Percentiles rank a stretch among this genome's conserved stretches.
phyloP scores from a whole-genome alignment of 2,797 vertebrate genomes.

The Manis pentadactyla region DNA sequence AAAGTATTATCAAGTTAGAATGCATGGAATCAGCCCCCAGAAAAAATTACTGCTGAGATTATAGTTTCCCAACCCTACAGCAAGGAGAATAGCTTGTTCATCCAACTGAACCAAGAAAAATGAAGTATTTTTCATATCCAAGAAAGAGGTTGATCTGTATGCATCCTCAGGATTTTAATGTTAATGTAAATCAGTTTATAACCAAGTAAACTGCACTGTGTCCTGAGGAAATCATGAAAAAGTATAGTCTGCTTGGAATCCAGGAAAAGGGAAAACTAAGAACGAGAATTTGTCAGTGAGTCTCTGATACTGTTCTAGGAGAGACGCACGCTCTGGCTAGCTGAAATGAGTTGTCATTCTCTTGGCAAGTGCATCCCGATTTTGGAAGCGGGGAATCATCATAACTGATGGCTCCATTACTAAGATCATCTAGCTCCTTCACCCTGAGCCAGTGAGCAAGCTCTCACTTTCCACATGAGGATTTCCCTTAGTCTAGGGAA shows the following conservation, averaged over 20 bases:
- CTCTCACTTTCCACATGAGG: not conserved
- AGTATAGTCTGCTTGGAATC: not conserved
- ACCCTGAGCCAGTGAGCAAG: not conserved
- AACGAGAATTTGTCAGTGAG: not conserved
- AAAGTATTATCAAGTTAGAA: not conserved
- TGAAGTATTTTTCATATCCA: not conserved
- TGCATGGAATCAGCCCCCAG: not conserved
- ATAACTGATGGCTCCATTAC: not conserved
- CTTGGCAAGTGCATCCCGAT: not conserved
- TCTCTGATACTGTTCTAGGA: not conserved
- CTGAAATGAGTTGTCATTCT: not conserved
- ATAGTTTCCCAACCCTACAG: not conserved
- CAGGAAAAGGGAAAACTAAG: not conserved
- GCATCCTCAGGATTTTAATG: not conserved
- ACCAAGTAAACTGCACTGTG: not conserved
- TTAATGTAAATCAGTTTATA: not conserved
- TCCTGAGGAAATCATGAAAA: not conserved
- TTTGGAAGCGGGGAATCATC: not conserved
- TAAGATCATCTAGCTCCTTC: not conserved
- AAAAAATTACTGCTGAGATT: not conserved
- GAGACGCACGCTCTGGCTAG: not conserved
- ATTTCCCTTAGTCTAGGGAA: not conserved
- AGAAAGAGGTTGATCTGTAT: not conserved
- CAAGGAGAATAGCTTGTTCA: not conserved
- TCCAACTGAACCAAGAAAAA: slow-evolving; percentile 2